Evolutionary conservation across 2,888 invertebrate genomes (phyloP).

Genomic region (Druceiella hillmani): DNA sequence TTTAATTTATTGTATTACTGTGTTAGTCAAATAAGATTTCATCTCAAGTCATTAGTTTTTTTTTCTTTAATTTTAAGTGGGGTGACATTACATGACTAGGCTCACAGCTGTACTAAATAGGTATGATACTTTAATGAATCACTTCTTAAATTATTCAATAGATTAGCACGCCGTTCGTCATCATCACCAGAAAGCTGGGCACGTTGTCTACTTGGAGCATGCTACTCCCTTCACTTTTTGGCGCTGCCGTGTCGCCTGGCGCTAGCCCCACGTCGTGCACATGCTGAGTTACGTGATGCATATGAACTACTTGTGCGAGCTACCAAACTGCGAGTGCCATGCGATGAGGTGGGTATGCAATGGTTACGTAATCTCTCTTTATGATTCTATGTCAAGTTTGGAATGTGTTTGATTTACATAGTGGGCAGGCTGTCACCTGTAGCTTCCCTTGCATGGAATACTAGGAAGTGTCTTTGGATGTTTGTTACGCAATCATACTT

Average conservation of each 20-base stretch:
- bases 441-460: no score
- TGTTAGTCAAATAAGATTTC: no score
- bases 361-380: neutral
- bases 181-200: constrained; percentile 86
- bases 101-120: no score
- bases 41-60: no score
- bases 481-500: no score
- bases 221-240: constrained; percentile 94
- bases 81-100: no score
- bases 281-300: constrained; percentile 70
- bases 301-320: constrained; percentile 85
- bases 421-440: no score
- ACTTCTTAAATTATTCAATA: constrained; percentile 28
- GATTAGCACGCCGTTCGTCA: constrained; percentile 54
- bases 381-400: neutral
- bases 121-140: no score
- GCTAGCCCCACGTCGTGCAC: constrained; percentile 66
- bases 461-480: no score
- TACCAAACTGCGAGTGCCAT: constrained; percentile 77
- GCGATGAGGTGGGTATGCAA: constrained; percentile 69
- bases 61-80: no score
- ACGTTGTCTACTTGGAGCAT: constrained; percentile 80
- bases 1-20: no score
- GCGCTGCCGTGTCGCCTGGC: constrained; percentile 84
- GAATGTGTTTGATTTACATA: neutral